Base-by-base conservation (phyloP, 2,888 invertebrate genomes). In the Drosophila putrida region DNA sequence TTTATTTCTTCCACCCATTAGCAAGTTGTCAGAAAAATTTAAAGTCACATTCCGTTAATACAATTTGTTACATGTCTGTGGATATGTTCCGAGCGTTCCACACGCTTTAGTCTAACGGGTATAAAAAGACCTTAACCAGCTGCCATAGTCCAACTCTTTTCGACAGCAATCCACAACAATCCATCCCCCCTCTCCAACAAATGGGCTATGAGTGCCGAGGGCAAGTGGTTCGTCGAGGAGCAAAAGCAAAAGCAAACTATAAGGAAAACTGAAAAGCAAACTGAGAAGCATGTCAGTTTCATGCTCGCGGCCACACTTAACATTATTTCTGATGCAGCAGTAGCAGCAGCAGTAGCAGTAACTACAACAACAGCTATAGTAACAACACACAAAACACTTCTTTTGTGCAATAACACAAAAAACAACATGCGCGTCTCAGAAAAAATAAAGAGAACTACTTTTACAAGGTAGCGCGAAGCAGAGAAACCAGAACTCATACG, bases 291-390 rank as follows among this genome's bases (percentile, higher is more conserved):
- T 88, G 90, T 86, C 87, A 90, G 86, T 80, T 88, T 78, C 82
- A 76, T 78, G 87, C 90, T 88, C 65, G 88, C 81, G 87, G 87
- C 90, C 75, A 74, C 89, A 87, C 87, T 87, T 87, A 87, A 90
- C 86, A 90, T 87, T 89, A 90, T 90, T 87, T 86, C 49, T 76
- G 78, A 77, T 84, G 88, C 87, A 67, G 59, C 62, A 53, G 57
- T 49, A 68, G 27, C 43, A 54, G 46, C 59, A 49, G 33, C 57
- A 51, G 10, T 38, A 60, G 20, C 53, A 20, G 20, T 20, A 51
- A n/a, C 13, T 58, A 55, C 51, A 66, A 41, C 67, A 72, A 55
- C 68, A 67, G 55, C 60, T 57, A 64, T 53, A 68, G 43, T 27
- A 27, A 15, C 57, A 57, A 6, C 36, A 46, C 28, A 78, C 58